Conservation (phyloP, 2,113 vertebrate genomes). For the Orientallactaga bullata region DNA sequence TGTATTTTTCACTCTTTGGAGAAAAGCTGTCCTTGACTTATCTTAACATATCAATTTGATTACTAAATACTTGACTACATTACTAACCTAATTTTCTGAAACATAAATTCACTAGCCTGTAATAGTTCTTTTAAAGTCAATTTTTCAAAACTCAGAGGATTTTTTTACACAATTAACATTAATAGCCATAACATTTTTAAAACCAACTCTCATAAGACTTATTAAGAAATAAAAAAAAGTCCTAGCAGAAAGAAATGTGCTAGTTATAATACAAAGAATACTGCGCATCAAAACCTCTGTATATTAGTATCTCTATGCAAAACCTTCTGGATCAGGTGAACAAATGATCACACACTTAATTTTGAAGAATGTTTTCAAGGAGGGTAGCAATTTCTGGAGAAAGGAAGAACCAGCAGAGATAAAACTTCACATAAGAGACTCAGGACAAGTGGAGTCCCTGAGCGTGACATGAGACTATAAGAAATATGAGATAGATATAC, state of each 20-base stretch:
- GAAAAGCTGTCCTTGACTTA: not conserved
- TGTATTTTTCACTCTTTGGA: conserved; percentile 10
- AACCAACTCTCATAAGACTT: not conserved
- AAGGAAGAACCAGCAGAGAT: too few relatives aligned
- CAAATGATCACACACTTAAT: not conserved
- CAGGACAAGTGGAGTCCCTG: too few relatives aligned
- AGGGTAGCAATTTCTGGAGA: too few relatives aligned
- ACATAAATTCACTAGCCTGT: conserved; percentile 47
- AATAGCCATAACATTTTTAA: conserved; percentile 43
- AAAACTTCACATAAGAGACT: too few relatives aligned
- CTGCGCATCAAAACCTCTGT: not conserved
- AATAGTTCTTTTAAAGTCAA: conserved; percentile 32
- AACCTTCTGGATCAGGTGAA: not conserved
- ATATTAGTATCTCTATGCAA: not conserved
- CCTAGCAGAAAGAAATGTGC: not conserved
- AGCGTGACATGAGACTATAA: too few relatives aligned
- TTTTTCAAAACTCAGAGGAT: conserved; percentile 37
- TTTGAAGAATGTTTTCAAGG: not conserved
- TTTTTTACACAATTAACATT: conserved; percentile 45
- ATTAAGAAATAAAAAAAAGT: not conserved
- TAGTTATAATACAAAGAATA: not conserved
- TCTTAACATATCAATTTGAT: conserved; percentile 18
- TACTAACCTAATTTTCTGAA: conserved; percentile 10
- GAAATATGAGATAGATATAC: too few relatives aligned
- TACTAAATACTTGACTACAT: conserved; percentile 40